A percentile compares a stretch with the other conserved stretches of the same genome.
These are phyloP conservation scores for Coturnix japonica DNA, from an alignment of 2,113 vertebrate species.

Conservation along the genomic window DNA sequence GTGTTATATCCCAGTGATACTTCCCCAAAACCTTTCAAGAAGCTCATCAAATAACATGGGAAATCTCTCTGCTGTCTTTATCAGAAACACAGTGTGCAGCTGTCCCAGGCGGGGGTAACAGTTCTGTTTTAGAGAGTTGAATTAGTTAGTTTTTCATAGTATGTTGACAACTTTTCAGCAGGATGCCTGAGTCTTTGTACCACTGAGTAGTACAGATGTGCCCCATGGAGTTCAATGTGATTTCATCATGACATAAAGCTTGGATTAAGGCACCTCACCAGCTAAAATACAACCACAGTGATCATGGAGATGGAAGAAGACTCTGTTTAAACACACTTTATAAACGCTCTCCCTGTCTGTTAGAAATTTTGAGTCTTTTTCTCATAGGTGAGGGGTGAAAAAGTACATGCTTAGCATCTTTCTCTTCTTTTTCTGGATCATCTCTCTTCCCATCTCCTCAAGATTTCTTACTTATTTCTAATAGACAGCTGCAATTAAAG, in stretches of 20 bases:
- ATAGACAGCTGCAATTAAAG: slow-evolving; percentile 4
- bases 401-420: not conserved
- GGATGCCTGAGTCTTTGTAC: not conserved
- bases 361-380: not conserved
- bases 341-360: not conserved
- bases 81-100: not conserved
- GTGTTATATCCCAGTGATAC: not conserved
- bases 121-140: not conserved
- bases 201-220: not conserved
- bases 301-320: not conserved
- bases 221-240: rapidly evolving
- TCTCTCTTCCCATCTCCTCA: not conserved
- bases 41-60: not conserved
- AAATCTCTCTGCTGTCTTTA: not conserved
- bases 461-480: not conserved
- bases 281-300: not conserved
- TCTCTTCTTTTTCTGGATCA: not conserved
- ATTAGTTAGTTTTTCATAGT: not conserved
- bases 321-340: not conserved
- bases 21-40: not conserved
- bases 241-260: not conserved
- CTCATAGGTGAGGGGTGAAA: not conserved
- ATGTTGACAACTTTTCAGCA: not conserved
- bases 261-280: not conserved
- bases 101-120: not conserved